phyloP scores from a whole-genome alignment of 2,888 invertebrate genomes.

The Philereme vetulata region DNA sequence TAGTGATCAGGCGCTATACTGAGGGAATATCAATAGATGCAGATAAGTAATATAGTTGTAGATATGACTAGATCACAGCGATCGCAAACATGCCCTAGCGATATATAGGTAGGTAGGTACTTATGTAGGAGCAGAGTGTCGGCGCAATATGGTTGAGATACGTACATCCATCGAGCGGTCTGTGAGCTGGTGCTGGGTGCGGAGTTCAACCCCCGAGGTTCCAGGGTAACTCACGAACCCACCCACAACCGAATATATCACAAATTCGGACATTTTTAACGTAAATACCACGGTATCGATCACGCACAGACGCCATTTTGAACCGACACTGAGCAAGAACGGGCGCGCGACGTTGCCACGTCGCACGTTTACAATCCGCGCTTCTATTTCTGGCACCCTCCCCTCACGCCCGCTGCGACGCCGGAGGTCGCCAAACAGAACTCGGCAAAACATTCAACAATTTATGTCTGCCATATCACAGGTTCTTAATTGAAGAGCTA shows the following conservation, averaged over 20 bases:
- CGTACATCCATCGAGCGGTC: conserved; percentile 80
- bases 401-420: conserved; percentile 61
- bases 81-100: conserved; percentile 51
- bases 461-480: conserved; percentile 56
- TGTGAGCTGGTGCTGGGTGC: conserved; percentile 69
- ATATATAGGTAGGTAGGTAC: conserved; percentile 64
- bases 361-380: conserved; percentile 73
- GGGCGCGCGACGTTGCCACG: conserved; percentile 80
- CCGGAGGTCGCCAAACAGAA: conserved; percentile 69
- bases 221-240: conserved; percentile 75
- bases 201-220: conserved; percentile 68
- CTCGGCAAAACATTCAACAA: conserved; percentile 74
- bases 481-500: conserved; percentile 60
- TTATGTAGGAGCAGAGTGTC: conserved; percentile 64
- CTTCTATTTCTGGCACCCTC: conserved; percentile 78
- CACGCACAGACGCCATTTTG: conserved; percentile 84
- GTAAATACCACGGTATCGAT: conserved; percentile 81
- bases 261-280: conserved; percentile 77
- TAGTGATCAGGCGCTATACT: conserved; percentile 45
- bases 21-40: conserved; percentile 47
- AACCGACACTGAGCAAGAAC: conserved; percentile 76
- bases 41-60: conserved; percentile 58
- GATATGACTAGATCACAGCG: conserved; percentile 58
- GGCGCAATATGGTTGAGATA: conserved; percentile 80
- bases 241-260: conserved; percentile 78